These are phyloP conservation scores for Mamestra configurata DNA, from an alignment of 1,140 invertebrate genomes.

Conservation along the genomic window DNA sequence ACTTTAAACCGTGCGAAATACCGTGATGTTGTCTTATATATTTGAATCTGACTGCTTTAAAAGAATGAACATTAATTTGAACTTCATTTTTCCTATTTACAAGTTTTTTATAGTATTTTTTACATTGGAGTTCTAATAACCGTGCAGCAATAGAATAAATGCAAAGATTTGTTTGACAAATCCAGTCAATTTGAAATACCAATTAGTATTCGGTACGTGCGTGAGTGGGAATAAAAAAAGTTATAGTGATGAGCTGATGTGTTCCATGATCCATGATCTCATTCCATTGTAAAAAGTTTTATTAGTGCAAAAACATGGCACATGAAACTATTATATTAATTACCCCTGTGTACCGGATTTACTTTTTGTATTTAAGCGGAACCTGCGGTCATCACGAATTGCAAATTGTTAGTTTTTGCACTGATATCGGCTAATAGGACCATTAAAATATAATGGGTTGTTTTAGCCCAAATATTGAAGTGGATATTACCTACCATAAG, in stretches of 20 bases:
- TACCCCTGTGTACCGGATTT: slow-evolving; percentile 67
- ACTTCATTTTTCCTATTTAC: not conserved
- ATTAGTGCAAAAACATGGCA: slow-evolving; percentile 65
- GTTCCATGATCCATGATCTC: slow-evolving; percentile 64
- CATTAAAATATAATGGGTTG: slow-evolving; percentile 18
- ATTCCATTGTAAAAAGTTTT: slow-evolving; percentile 68
- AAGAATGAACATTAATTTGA: not conserved
- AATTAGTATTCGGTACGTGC: slow-evolving; percentile 47
- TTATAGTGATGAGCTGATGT: slow-evolving; percentile 54
- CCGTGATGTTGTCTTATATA: no score
- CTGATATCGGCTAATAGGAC: slow-evolving; percentile 1
- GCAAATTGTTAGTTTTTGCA: slow-evolving; percentile 21
- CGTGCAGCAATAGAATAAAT: not conserved
- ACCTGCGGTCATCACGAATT: slow-evolving; percentile 41
- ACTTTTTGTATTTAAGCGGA: slow-evolving; percentile 61
- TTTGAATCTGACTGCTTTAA: no score
- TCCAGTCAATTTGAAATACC: not conserved
- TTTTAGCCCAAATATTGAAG: not conserved
- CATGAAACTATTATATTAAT: slow-evolving; percentile 53
- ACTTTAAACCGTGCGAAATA: no score
- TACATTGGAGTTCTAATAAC: not conserved
- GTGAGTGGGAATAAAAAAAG: slow-evolving; percentile 54
- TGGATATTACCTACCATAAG: not conserved
- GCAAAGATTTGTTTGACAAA: not conserved
- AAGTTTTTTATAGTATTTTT: not conserved